Evolutionary conservation across 35 echinoderm and acorn worm species (phyloP), one percentile per base, ranked within the genome.

Genomic region (Eucidaris tribuloides): DNA sequence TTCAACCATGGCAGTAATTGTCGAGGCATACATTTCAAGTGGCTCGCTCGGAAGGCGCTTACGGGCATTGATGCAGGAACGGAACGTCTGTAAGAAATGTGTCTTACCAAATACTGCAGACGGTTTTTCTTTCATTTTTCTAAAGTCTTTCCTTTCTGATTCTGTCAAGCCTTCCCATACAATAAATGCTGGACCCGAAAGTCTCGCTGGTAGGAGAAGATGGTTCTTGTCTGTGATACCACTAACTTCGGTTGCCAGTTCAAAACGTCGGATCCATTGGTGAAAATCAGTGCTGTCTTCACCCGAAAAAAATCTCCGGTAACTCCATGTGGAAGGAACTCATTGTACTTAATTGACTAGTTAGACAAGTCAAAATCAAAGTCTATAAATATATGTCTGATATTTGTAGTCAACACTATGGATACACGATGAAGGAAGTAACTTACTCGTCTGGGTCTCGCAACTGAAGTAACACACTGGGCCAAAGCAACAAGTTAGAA

Each of bases 241-340:
- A 58, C 54, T 65, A 65, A 3, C 23, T 65, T 65, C 3, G 23
- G 62, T 33, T 31, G 62, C 24, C 3, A 65, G 17, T 36, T 65
- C 62, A 65, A 65, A 65, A 65, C 62, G 62, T 65, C 62, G 23
- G 62, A 65, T 65, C 62, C 62, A 65, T 65, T 65, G 62, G 33
- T 65, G 33, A 36, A 65, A 65, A 65, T 65, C 62, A 31, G 9
- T 52, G 9, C 48, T n/a, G n/a, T 52, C 48, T 11, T 65, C 62
- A 65, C 24, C 24, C 35, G 24, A 65, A 28, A 65, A 65, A n/a
- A 65, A 52, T n/a, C n/a, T 52, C 48, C n/a, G 48, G 48, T 52
- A 65, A 4, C 23, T 65, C 62, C 62, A 65, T 65, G 3, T 33
- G 62, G 35, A 65, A 65, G 33, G 62, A 22, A 65, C 3, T 29